Evolutionary conservation across 2,888 invertebrate species (phyloP), one percentile per base, ranked within the genome.

Genomic region (Drosophila anomelani): DNA sequence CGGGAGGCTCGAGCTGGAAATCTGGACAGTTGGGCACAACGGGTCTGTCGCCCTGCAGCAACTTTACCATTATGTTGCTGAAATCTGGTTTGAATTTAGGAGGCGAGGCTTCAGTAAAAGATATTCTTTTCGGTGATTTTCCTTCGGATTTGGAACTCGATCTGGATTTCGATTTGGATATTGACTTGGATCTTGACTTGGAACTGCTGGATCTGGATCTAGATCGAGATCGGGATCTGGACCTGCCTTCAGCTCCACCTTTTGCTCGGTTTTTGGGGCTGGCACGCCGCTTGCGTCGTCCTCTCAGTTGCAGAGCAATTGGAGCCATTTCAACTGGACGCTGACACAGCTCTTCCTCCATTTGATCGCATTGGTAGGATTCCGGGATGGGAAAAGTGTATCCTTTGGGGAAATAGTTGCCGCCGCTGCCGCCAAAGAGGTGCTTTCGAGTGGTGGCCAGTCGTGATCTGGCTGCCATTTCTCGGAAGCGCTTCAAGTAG

Each of bases 401-500:
- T 15, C 47, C 47, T 1, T 23, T 15, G 0, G 20, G n/a, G 10
- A 5, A 32, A 38, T 20, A 15, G 10, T 9, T 20, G 20, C 17
- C 36, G 15, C 58, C 56, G 1, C 26, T 1, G 49, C 49, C 26
- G 26, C 26, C 26, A 13, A 43, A 74, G 2, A 77, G 67, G 0
- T 61, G 55, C 32, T 76, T 80, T 2, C 86, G 56, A 6, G 68
- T 76, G 1, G 88, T 57, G 1, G 49, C 5, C 8, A 56, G 13
- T 7, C 82, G 55, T 4, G 75, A 47, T 43, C 75, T 78, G 1
- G 56, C 12, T 0, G 84, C 79, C 77, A 79, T 51, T 7, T 55
- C 70, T n/a, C 68, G 80, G 20, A 85, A 85, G 7, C 68, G 51
- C 5, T 54, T 23, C 8, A n/a, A 49, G 54, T 75, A 82, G 13